Evolutionary conservation across 2,797 vertebrate genomes (phyloP).

Genomic region (Semotilus atromaculatus): DNA sequence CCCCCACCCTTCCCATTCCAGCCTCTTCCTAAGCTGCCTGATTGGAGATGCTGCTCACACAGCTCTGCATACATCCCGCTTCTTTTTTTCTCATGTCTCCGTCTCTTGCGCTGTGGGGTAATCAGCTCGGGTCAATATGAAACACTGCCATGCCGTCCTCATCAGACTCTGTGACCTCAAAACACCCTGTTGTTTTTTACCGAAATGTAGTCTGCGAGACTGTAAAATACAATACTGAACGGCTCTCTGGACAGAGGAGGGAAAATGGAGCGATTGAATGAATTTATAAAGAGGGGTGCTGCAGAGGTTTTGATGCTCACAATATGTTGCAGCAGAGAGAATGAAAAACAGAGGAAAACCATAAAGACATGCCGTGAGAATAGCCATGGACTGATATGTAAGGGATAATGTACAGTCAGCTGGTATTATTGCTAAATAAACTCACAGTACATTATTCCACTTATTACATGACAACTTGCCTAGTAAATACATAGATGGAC

Average conservation of each 20-base stretch:
- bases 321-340: constrained; percentile 1
- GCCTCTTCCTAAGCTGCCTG: constrained; percentile 65
- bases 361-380: neutral
- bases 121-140: constrained; percentile 66
- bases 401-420: constrained; percentile 7
- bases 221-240: constrained; percentile 24
- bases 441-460: neutral
- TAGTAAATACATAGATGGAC: neutral
- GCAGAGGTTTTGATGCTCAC: constrained; percentile 12
- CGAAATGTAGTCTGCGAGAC: constrained; percentile 37
- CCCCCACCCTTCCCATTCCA: constrained; percentile 45
- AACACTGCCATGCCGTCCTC: constrained; percentile 41
- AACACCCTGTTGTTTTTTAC: constrained; percentile 20
- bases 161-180: constrained; percentile 25
- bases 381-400: neutral
- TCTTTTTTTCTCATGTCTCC: constrained; percentile 16
- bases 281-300: constrained; percentile 27
- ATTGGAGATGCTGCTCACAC: constrained; percentile 80
- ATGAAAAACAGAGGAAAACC: constrained; percentile 1
- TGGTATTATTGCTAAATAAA: neutral
- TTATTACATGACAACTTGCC: neutral
- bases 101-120: constrained; percentile 49
- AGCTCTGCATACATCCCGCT: constrained; percentile 70
- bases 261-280: neutral
- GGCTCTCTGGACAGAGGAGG: neutral